Base-by-base conservation (phyloP, 2,113 vertebrate species). In the Serinus canaria region DNA sequence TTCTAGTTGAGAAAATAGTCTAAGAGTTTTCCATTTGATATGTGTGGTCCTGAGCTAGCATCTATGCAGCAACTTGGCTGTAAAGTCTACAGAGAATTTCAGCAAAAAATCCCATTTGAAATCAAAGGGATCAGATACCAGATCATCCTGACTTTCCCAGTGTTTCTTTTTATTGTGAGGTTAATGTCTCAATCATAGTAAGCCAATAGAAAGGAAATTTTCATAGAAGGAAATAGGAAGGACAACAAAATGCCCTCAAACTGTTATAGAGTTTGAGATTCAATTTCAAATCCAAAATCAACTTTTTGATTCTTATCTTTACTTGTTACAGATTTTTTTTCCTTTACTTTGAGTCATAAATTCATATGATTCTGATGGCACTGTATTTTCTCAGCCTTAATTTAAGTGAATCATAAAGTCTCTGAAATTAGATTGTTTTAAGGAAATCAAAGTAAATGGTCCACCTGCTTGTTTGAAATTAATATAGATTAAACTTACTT, bases 1-100 rank as follows among this genome's bases (percentile, higher is more conserved):
- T 72, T 88, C 20, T 72, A 79, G 28, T 7, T 63, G 67, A 79
- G 43, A 55, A 81, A 75, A 43, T 13, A 70, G 13, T 85, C 23
- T 69, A 78, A 16, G 39, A 43, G 64, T 70, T 78, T 90, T 5
- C 15, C 11, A 3, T 75, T 83, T 66, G 8, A 31, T 53, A 8
- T 44, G 2, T 41, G 18, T 43, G 9, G 35, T 63, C 22, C 53
- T 59, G 25, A 72, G 31, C 30, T 53, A 44, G 5, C 28, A 66
- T 16, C 5, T 60, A 6, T 23, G 7, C 1, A 3, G 9, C 7
- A 31, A 16, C 7, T 55, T 31, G 6, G 5, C 39, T 5, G 0
- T 31, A 76, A 73, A 18, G 5, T 23, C 35, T 35, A 10, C 21
- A 46, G 9, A 53, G 39, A 68, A 47, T 58, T 80, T 75, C 46